Percentiles rank a stretch among this genome's conserved stretches.
These are phyloP conservation scores for Troglohyphantes excavatus DNA, from an alignment of 2,888 invertebrate genomes.

Conservation along the genomic window DNA sequence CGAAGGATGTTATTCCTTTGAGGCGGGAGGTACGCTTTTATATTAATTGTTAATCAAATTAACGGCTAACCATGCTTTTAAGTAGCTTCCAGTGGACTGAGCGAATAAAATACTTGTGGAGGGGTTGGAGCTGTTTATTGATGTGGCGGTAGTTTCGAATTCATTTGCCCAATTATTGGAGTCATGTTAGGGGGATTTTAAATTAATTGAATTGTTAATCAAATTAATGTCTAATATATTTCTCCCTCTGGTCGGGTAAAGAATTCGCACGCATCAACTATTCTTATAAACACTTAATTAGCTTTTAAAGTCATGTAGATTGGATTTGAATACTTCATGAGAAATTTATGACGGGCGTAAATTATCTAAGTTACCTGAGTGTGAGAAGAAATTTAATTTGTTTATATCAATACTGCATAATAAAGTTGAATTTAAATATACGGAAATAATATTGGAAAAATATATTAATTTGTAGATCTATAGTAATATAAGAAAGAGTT, in stretches of 20 bases:
- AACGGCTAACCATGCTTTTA: conserved; percentile 47
- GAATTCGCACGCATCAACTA: neutral
- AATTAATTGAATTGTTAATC: neutral
- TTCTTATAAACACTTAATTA: neutral
- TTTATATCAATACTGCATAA: too few relatives aligned
- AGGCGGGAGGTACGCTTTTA: conserved; percentile 32
- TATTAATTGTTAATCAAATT: conserved; percentile 64
- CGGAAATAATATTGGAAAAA: too few relatives aligned
- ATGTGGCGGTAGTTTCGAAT: neutral
- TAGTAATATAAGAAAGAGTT: too few relatives aligned
- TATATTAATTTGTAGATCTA: too few relatives aligned
- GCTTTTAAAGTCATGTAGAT: neutral
- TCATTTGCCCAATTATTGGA: conserved; percentile 9
- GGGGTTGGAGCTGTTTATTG: conserved; percentile 16
- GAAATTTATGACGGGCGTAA: too few relatives aligned
- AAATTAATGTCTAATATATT: neutral
- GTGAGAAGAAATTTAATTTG: too few relatives aligned
- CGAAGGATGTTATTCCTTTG: conserved; percentile 48
- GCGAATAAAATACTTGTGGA: conserved; percentile 11
- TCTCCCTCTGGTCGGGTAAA: neutral
- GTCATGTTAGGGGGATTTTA: neutral
- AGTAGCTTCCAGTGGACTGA: conserved; percentile 26
- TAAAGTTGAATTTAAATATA: too few relatives aligned
- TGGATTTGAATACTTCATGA: neutral
- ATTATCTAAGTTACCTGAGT: too few relatives aligned